Base-by-base conservation (phyloP, 2,113 vertebrate genomes). In the Xiphophorus maculatus region DNA sequence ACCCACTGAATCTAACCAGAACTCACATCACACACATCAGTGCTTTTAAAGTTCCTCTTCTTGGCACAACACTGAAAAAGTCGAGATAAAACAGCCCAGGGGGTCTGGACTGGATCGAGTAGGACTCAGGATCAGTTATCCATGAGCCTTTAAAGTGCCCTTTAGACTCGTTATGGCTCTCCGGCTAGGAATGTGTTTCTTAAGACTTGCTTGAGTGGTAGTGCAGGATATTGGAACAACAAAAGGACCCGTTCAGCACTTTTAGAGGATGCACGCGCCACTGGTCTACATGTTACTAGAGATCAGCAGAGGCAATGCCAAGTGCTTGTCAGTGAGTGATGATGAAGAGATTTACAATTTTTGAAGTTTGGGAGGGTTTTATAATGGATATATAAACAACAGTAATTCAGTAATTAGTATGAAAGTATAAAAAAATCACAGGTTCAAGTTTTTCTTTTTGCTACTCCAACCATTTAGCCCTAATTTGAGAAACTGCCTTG, bases 161-260 rank as follows among this genome's bases (percentile, higher is more conserved):
- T 94, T 92, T 87, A 90, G 74, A 91, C 87, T 87, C 76, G 88
- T 87, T 88, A 75, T 88, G 89, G 89, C 89, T 84, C 72, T 70
- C 25, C 0, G 48, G 69, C 54, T 5, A 77, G 85, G 90, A 93
- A 91, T 92, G 89, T 90, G 88, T 85, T 91, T 82, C 91, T 89
- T 75, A 80, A 88, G 87, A 82, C 82, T 81, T 5, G 73, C 89
- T 84, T 88, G 87, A 83, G 86, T 77, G 81, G 84, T 74, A 76
- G 79, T 68, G 88, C 84, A 84, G 87, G 85, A 85, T 76, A 88
- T 85, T 79, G 81, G 71, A 79, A 84, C 79, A 82, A 85, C 84
- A 73, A 85, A 91, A 90, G 81, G 75, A 54, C 78, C 32, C 77
- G 77, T 80, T 91, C 90, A 90, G 91, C 92, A 88, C 68, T 87